Evolutionary conservation across 2,113 vertebrate species (phyloP).

Genomic region (Upupa epops): DNA sequence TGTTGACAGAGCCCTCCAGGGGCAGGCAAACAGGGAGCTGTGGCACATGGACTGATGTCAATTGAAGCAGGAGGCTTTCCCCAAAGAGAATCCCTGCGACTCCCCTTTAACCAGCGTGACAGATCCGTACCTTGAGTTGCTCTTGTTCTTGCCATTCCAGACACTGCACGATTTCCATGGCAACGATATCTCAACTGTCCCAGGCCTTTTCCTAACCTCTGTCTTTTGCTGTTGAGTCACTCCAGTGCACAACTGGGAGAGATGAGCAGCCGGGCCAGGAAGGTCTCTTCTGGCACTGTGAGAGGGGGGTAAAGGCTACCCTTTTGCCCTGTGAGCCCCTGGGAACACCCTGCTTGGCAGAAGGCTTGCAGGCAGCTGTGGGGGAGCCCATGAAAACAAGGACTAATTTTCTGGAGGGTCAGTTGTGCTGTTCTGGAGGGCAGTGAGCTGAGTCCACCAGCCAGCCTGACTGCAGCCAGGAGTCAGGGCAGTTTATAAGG

Average conservation of each 20-base stretch:
- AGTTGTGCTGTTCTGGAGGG: neutral
- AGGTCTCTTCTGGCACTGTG: neutral
- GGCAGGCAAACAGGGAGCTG: neutral
- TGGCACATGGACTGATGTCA: neutral
- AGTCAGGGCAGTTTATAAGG: neutral
- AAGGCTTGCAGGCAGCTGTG: neutral
- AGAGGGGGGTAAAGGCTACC: neutral
- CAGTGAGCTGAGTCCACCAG: neutral
- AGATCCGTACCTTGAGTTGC: constrained; percentile 43
- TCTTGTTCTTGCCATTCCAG: constrained; percentile 46
- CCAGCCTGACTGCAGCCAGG: neutral
- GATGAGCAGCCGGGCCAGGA: neutral
- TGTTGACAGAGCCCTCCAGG: constrained; percentile 26
- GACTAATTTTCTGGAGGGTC: neutral
- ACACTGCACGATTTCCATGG: constrained; percentile 44
- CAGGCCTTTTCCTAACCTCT: constrained; percentile 52
- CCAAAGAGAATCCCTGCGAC: constrained; percentile 18
- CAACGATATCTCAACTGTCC: constrained; percentile 41
- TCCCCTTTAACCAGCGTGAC: constrained; percentile 47
- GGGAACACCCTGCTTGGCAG: neutral
- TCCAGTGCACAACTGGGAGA: neutral
- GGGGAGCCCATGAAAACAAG: neutral
- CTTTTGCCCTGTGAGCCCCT: neutral
- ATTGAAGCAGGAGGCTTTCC: constrained; percentile 1
- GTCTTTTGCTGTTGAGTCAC: constrained; percentile 11